Conservation (phyloP, 2,888 invertebrate genomes). For the Heliconius ethilla region DNA sequence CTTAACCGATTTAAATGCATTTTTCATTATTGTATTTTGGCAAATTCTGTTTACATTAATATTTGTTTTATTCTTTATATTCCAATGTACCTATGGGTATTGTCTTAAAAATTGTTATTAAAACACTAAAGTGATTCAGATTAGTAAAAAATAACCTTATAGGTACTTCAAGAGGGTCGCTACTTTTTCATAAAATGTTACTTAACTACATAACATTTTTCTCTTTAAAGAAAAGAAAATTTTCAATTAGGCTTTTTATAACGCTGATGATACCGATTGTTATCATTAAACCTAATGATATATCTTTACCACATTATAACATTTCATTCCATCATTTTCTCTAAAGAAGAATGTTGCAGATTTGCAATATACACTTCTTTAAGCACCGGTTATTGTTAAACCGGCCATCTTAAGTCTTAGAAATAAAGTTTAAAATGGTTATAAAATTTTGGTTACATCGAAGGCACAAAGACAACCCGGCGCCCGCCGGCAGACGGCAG, state of each 20-base stretch:
- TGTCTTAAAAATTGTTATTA: too few relatives aligned
- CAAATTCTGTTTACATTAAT: too few relatives aligned
- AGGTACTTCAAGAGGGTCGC: too few relatives aligned
- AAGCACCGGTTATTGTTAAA: neutral
- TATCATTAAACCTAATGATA: conserved; percentile 6
- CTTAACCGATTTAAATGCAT: too few relatives aligned
- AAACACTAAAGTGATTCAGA: too few relatives aligned
- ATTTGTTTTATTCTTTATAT: too few relatives aligned
- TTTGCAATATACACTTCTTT: conserved; percentile 1
- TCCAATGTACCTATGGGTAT: too few relatives aligned
- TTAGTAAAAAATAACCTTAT: too few relatives aligned
- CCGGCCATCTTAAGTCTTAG: neutral
- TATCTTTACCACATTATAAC: conserved; percentile 29
- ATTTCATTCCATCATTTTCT: conserved; percentile 22
- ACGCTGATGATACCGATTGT: conserved; percentile 3
- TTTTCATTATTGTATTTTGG: too few relatives aligned
- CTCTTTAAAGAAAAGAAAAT: neutral
- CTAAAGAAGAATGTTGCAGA: conserved; percentile 15
- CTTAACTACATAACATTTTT: neutral
- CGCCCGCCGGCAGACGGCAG: conserved; percentile 33
- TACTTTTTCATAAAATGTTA: neutral
- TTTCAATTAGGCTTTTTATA: neutral
- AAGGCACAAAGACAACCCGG: conserved; percentile 32
- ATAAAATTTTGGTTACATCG: neutral
- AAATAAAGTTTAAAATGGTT: conserved; percentile 14